Base-by-base conservation (phyloP, 2,888 invertebrate species). In the Lingula anatina region DNA sequence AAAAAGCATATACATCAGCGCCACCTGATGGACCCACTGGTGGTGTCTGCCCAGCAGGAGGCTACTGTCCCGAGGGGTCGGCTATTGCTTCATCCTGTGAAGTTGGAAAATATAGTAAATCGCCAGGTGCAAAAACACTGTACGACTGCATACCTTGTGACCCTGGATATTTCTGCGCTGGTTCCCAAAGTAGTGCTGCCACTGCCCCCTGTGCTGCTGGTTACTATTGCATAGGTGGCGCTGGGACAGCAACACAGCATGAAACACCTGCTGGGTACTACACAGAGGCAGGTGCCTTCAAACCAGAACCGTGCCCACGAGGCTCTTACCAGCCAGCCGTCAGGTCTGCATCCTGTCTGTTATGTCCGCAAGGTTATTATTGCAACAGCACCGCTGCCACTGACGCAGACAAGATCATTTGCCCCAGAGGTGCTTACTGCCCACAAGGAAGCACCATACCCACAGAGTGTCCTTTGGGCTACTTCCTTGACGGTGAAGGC, bases 11-110 rank as follows among this genome's bases (percentile, higher is more conserved):
- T 54, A 68, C 71, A 3, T 74, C 74, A 18, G 72, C 74, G 3
- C 74, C 74, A 20, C 71, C 72, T 18, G 73, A 73, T 55, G 71
- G 72, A 18, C 49, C 65, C 23, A 73, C 70, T 7, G 74, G 74
- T 5, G 72, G 71, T 9, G 54, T 73, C 24, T 74, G 74, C 49
- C 71, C 71, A 1, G 66, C 65, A 21, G 74, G 74, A 44, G 71
- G 71, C 2, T 74, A 71, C 52, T 73, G 74, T 53, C 71, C 73
- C 2, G 56, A 64, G 15, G 69, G 66, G 1, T 68, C 69, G 2
- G 71, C 72, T 7, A 65, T 60, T 12, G 59, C 67, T 5, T 54
- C 59, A 18, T 51, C 71, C 1, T 74, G 74, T 56, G 59, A 56
- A 3, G 62, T 68, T 5, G 74, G 74, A 4, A 59, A 66, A 44